Evolutionary conservation across 2,888 invertebrate genomes (phyloP).

Genomic region (Melieria picta): DNA sequence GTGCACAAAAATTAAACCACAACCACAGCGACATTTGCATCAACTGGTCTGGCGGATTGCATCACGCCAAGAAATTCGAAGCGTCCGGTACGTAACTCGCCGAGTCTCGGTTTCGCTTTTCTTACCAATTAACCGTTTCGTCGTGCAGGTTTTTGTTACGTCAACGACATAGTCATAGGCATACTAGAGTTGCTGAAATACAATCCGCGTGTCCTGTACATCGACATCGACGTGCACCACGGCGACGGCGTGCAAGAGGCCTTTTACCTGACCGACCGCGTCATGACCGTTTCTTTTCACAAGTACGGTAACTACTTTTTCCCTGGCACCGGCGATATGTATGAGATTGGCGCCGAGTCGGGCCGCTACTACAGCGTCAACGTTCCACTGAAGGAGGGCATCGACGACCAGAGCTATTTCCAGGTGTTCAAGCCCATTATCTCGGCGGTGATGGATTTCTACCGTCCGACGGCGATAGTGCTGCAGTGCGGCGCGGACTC

Average conservation of each 20-base stretch:
- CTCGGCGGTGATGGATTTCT: slow-evolving; percentile 93
- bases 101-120: not conserved
- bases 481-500: slow-evolving; percentile 99
- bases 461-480: slow-evolving; percentile 95
- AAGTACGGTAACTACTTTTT: slow-evolving; percentile 98
- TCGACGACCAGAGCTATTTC: slow-evolving; percentile 92
- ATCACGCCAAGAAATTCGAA: slow-evolving; percentile 99
- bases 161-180: slow-evolving; percentile 98
- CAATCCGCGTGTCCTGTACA: slow-evolving; percentile 93
- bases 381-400: slow-evolving; percentile 97
- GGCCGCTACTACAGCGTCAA: slow-evolving; percentile 98
- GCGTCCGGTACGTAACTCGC: slow-evolving; percentile 75
- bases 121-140: not conserved
- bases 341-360: slow-evolving; percentile 95
- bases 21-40: slow-evolving; percentile 96
- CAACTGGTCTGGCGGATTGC: slow-evolving; percentile 99
- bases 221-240: slow-evolving; percentile 99
- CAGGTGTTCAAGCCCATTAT: slow-evolving; percentile 96
- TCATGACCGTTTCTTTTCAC: slow-evolving; percentile 99
- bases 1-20: slow-evolving; percentile 95
- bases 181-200: slow-evolving; percentile 94
- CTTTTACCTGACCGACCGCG: slow-evolving; percentile 95
- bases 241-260: slow-evolving; percentile 96
- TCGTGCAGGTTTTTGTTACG: slow-evolving; percentile 90
- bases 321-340: slow-evolving; percentile 99